Base-by-base conservation (phyloP, 2,797 vertebrate genomes). In the Tympanoctomys barrerae region DNA sequence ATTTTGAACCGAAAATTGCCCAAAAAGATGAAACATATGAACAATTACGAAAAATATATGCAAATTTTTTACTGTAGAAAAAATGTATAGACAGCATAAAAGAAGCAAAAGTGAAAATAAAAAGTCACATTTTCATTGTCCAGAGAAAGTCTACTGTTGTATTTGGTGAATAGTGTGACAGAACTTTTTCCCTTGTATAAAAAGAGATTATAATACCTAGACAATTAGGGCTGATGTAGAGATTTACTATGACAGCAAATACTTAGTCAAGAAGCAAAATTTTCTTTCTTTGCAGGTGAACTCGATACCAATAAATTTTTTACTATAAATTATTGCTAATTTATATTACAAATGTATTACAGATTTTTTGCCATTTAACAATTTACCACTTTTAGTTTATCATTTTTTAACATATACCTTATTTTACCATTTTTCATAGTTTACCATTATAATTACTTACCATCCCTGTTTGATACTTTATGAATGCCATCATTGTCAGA, bases 201-300 rank as follows among this genome's bases (percentile, higher is more conserved):
- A 92, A 87, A 93, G 68, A 75, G 39, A 57, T 54, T 61, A 33
- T 19, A 26, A 87, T 26, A 87, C 28, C 26, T n/a, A 75, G 4
- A 2, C 36, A 57, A 8, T 71, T 68, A 70, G 14, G 39, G 39
- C 75, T 46, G 49, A 71, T 73, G 49, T 80, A 77, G 75, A 92
- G 31, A 75, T 62, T 75, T 80, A 57, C 42, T 62, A 19, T 77
- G 82, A 21, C 78, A 91, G 57, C 85, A 95, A 78, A 26, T 54
- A 68, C 16, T 90, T 96, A 54, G 33, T 89, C 80, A 92, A 80
- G 62, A 94, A 85, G 75, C 77, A 94, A 89, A n/a, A 46, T 84
- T 88, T 91, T 89, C 49, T 84, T 93, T 22, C n/a, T 11, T 91
- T 94, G 24, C 26, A 61, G 12, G 14, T 94, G 81, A 94, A 70